phyloP scores from a whole-genome alignment of 2,888 invertebrate species.

The Orgyia antiqua region DNA sequence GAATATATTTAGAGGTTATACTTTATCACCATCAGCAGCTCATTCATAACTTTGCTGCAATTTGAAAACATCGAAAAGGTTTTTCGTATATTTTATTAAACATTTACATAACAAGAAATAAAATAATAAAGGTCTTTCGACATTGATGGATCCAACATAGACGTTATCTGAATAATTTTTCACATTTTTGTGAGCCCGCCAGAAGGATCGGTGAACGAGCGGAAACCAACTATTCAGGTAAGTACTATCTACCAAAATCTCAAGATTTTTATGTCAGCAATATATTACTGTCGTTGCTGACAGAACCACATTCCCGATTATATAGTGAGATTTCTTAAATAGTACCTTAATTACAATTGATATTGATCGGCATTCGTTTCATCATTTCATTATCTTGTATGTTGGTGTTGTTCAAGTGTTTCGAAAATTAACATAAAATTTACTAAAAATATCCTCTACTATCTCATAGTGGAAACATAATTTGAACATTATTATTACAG shows the following conservation, averaged over 20 bases:
- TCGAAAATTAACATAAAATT: conserved; percentile 30
- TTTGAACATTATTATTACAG: too few relatives aligned
- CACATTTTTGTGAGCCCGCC: conserved; percentile 54
- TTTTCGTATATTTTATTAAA: background rate
- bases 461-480: too few relatives aligned
- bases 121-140: conserved; percentile 26
- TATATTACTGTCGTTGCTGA: conserved; percentile 66
- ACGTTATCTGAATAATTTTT: conserved; percentile 61
- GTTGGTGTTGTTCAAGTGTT: conserved; percentile 32
- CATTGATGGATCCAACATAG: conserved; percentile 58
- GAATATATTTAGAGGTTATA: conserved; percentile 1
- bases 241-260: conserved; percentile 68
- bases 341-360: conserved; percentile 69
- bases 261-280: conserved; percentile 68
- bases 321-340: conserved; percentile 63
- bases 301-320: conserved; percentile 61
- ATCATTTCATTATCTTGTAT: conserved; percentile 53
- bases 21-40: too few relatives aligned
- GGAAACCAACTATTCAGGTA: conserved; percentile 66
- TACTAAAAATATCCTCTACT: conserved; percentile 14
- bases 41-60: too few relatives aligned
- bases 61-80: background rate
- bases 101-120: conserved; percentile 1
- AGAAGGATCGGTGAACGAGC: conserved; percentile 47
- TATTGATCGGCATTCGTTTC: conserved; percentile 61